A percentile compares a stretch with the other conserved stretches of the same genome.
Conservation (phyloP, 2,797 vertebrate genomes). For the Ctenopoma multispine region DNA sequence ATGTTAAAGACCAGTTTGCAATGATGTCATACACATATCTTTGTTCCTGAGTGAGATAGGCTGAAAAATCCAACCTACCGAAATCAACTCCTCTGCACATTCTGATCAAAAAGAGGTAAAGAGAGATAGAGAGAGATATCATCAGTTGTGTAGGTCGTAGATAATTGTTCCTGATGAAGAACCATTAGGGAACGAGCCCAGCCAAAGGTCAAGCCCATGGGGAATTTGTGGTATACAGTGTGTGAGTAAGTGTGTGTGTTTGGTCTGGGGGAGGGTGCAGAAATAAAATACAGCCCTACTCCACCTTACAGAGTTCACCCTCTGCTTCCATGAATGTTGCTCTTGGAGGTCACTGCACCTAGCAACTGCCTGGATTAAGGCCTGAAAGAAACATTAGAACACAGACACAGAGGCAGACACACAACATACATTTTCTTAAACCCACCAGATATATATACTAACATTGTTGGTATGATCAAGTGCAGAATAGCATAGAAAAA, state of each 20-base stretch:
- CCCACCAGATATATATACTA: constrained; percentile 1
- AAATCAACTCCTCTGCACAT: constrained; percentile 11
- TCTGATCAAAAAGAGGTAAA: constrained; percentile 2
- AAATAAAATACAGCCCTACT: constrained; percentile 72
- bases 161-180: constrained; percentile 48
- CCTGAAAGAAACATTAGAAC: constrained; percentile 68
- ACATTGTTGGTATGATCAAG: not conserved
- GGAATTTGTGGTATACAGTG: constrained; percentile 56
- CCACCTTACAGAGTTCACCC: constrained; percentile 68
- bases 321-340: constrained; percentile 70
- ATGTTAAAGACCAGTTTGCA: constrained; percentile 13
- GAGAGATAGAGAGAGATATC: not conserved
- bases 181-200: constrained; percentile 43
- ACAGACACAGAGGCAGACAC: constrained; percentile 41
- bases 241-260: constrained; percentile 39
- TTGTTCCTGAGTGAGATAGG: not conserved
- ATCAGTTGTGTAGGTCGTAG: constrained; percentile 23
- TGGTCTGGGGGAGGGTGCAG: constrained; percentile 49
- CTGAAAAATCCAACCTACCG: not conserved
- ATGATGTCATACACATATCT: constrained; percentile 25
- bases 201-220: constrained; percentile 27
- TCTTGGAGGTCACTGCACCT: constrained; percentile 74
- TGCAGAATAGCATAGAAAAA: not conserved
- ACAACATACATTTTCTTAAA: constrained; percentile 43
- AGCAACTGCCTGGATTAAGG: constrained; percentile 73